A percentile compares a stretch with the other conserved stretches of the same genome.
These are phyloP conservation scores for Leptinotarsa peninsularis DNA, from an alignment of 2,888 invertebrate genomes.

Conservation along the genomic window DNA sequence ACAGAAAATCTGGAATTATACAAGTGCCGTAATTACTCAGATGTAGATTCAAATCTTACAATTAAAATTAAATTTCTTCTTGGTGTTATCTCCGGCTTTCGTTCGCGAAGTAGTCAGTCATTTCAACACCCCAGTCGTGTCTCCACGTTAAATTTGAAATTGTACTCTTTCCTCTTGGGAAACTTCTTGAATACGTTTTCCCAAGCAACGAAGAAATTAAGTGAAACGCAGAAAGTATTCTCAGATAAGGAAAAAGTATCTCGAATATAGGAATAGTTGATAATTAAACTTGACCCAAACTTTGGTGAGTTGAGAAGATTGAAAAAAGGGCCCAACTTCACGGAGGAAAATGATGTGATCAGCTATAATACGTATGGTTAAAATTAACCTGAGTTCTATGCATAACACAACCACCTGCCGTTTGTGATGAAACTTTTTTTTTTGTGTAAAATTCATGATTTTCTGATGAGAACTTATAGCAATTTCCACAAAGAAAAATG, in stretches of 20 bases:
- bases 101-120: slow-evolving; percentile 35
- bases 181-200: slow-evolving; percentile 12
- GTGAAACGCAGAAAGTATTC: background rate
- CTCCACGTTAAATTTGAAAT: slow-evolving; percentile 17
- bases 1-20: slow-evolving; percentile 57
- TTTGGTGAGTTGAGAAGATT: too few species aligned
- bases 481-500: too few species aligned
- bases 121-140: slow-evolving; percentile 35
- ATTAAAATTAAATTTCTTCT: slow-evolving; percentile 62
- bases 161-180: slow-evolving; percentile 1
- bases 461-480: too few species aligned
- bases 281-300: background rate
- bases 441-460: too few species aligned
- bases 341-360: too few species aligned
- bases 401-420: too few species aligned
- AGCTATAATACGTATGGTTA: too few species aligned
- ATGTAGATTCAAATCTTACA: slow-evolving; percentile 60
- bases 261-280: background rate
- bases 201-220: slow-evolving; percentile 20
- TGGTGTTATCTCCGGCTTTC: slow-evolving; percentile 52
- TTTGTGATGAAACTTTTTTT: too few species aligned
- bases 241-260: slow-evolving; percentile 12
- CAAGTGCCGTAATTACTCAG: slow-evolving; percentile 59
- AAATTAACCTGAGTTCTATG: too few species aligned
- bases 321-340: too few species aligned